Conservation (phyloP, 1,140 invertebrate species). For the Myzus persicae region DNA sequence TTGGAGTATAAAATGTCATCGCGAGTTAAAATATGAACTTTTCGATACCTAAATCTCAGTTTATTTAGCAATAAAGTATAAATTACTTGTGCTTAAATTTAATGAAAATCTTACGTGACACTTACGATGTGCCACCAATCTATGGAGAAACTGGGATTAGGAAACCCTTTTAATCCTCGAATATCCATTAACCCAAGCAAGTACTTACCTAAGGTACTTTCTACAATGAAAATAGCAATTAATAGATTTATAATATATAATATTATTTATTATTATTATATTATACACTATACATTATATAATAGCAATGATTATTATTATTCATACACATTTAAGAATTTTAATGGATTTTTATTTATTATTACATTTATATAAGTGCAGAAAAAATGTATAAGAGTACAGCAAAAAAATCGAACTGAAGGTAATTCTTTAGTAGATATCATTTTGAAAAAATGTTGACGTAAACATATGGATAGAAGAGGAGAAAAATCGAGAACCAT, state of each 20-base stretch:
- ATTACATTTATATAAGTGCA: background rate
- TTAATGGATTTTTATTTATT: background rate
- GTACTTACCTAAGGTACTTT: background rate
- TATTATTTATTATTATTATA: no score
- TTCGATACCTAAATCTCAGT: background rate
- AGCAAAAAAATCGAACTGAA: background rate
- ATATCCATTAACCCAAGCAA: background rate
- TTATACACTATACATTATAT: background rate
- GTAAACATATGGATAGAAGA: background rate
- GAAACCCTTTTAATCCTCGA: background rate
- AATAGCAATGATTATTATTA: background rate
- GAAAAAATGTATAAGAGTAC: background rate
- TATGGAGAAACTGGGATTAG: background rate
- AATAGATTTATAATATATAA: background rate
- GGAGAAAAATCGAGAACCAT: constrained; percentile 23
- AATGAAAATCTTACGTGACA: background rate
- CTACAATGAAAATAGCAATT: background rate
- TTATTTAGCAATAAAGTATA: constrained; percentile 12
- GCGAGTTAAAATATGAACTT: background rate
- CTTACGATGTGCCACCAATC: background rate
- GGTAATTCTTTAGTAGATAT: background rate
- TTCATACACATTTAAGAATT: background rate
- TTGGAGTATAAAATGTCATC: background rate
- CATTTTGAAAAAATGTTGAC: background rate
- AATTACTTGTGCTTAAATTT: background rate